phyloP scores from a whole-genome alignment of 2,888 invertebrate genomes.

The Machimus rusticus region DNA sequence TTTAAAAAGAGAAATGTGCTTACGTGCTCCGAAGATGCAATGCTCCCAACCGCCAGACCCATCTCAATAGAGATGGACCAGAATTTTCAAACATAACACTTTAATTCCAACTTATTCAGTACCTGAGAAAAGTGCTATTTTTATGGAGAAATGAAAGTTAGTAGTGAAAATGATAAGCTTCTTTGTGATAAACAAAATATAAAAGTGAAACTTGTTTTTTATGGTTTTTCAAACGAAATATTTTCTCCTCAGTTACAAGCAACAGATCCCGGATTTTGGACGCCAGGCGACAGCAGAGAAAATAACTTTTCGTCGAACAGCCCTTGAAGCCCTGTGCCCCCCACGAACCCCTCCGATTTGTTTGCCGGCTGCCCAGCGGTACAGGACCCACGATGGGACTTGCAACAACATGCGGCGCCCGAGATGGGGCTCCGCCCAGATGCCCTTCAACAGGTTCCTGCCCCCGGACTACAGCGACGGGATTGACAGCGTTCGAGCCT shows the following conservation, averaged over 20 bases:
- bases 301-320: conserved; percentile 60
- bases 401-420: conserved; percentile 83
- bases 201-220: conserved; percentile 4
- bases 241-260: conserved; percentile 55
- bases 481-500: conserved; percentile 63
- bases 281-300: conserved; percentile 59
- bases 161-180: not conserved
- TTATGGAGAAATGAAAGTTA: conserved; percentile 36
- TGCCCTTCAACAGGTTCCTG: conserved; percentile 82
- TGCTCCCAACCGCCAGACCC: not conserved
- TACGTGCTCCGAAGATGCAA: not conserved
- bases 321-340: conserved; percentile 68
- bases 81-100: not conserved
- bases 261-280: conserved; percentile 56
- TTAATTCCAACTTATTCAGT: not conserved
- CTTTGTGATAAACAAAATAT: not conserved
- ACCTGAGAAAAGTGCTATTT: not conserved
- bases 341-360: conserved; percentile 73
- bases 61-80: not conserved
- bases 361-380: conserved; percentile 74
- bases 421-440: conserved; percentile 83
- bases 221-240: conserved; percentile 42
- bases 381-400: conserved; percentile 86
- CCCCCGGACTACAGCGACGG: conserved; percentile 86
- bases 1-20: not conserved